These are phyloP conservation scores for Gorsachius goisagi DNA, from an alignment of 2,113 vertebrate genomes.

Conservation along the genomic window DNA sequence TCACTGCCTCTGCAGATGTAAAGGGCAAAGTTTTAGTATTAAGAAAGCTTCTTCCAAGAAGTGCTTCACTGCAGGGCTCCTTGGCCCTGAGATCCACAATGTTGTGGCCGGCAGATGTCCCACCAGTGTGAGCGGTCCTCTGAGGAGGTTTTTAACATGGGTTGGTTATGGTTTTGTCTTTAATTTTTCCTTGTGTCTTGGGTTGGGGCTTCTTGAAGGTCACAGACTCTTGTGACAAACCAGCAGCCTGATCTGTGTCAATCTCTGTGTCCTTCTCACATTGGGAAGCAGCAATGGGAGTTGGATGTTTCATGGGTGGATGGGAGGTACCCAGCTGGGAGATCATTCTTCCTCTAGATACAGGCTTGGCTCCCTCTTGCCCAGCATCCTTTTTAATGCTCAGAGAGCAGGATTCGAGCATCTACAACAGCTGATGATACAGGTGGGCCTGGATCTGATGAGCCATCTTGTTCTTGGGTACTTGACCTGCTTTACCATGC, in stretches of 20 bases:
- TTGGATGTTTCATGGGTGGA: background rate
- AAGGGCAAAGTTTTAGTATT: slow-evolving; percentile 47
- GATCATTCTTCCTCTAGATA: fast-evolving
- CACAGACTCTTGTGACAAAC: background rate
- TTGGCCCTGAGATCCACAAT: background rate
- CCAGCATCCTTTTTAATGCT: background rate
- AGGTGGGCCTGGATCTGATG: background rate
- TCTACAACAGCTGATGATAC: background rate
- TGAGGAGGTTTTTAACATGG: background rate
- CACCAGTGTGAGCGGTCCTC: background rate
- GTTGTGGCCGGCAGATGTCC: background rate
- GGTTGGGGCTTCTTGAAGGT: background rate
- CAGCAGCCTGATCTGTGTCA: fast-evolving
- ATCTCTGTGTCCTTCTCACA: background rate
- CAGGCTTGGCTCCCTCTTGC: background rate
- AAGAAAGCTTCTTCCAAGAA: slow-evolving; percentile 26
- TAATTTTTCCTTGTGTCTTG: fast-evolving
- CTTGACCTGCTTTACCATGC: fast-evolving
- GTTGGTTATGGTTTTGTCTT: background rate
- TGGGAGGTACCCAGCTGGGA: background rate
- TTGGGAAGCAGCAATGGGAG: background rate
- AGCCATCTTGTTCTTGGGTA: background rate
- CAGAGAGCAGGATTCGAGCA: background rate
- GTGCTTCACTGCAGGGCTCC: slow-evolving; percentile 35
- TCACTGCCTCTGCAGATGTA: slow-evolving; percentile 44